Conservation (phyloP, 2,113 vertebrate species). For the Zeus faber region DNA sequence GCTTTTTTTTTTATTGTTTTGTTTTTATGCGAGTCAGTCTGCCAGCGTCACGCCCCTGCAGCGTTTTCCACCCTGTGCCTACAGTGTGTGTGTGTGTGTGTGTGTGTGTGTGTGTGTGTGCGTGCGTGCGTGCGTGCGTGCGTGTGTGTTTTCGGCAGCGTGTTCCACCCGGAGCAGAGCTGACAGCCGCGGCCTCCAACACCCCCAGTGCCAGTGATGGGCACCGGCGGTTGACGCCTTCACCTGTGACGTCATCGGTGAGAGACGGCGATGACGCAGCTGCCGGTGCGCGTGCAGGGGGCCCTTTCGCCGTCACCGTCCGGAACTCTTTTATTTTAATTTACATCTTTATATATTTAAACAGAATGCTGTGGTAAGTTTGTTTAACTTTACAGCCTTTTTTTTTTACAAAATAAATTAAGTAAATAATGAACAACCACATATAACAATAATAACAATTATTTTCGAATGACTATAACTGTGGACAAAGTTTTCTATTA, state of each 20-base stretch:
- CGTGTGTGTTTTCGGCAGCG: slow-evolving; percentile 15
- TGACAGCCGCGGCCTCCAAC: slow-evolving; percentile 37
- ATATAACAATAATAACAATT: no score
- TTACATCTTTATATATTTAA: not conserved
- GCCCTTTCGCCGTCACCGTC: not conserved
- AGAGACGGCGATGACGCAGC: slow-evolving; percentile 32
- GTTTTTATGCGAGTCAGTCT: no score
- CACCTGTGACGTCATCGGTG: slow-evolving; percentile 51
- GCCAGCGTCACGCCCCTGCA: no score
- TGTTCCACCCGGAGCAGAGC: slow-evolving; percentile 25
- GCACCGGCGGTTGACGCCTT: slow-evolving; percentile 27
- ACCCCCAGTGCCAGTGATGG: no score
- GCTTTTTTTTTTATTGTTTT: not conserved
- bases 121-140: slow-evolving; percentile 15
- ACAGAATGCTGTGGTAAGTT: not conserved
- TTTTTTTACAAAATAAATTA: not conserved
- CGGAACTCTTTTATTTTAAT: no score
- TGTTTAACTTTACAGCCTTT: not conserved
- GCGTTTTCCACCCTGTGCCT: no score
- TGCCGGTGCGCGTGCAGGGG: not conserved
- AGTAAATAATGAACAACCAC: no score
- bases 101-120: slow-evolving; percentile 9
- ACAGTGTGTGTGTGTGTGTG: slow-evolving; percentile 5
- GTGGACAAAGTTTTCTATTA: no score
- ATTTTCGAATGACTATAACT: no score